Conservation (phyloP, 2,113 vertebrate species). For the Hemicordylus capensis region DNA sequence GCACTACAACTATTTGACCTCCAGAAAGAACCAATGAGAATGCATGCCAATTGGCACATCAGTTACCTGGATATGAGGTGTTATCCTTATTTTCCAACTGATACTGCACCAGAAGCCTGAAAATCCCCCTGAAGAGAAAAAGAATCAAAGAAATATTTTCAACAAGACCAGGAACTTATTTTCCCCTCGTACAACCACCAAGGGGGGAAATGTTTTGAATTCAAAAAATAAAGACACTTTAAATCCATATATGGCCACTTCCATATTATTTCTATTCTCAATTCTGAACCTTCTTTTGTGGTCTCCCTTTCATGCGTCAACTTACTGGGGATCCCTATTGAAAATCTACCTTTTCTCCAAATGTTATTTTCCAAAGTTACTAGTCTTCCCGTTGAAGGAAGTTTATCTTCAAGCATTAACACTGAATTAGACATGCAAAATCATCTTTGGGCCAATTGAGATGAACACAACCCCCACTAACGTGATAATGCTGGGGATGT, state of each 20-base stretch:
- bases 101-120: slow-evolving; percentile 89
- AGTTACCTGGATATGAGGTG: slow-evolving; percentile 85
- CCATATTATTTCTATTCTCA: background rate
- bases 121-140: slow-evolving; percentile 87
- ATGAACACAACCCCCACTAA: too few relatives aligned
- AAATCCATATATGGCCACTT: background rate
- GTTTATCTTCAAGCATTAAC: background rate
- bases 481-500: too few relatives aligned
- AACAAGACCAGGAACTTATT: background rate
- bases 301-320: background rate
- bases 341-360: background rate
- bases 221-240: background rate
- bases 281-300: background rate
- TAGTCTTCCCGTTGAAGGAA: background rate
- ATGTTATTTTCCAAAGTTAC: background rate
- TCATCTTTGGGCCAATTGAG: too few relatives aligned
- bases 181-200: background rate
- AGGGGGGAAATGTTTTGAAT: background rate
- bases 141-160: background rate
- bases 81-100: slow-evolving; percentile 95
- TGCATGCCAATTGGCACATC: background rate
- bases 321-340: too few relatives aligned
- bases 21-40: background rate
- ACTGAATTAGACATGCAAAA: background rate
- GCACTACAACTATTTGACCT: background rate